phyloP scores from a whole-genome alignment of 1,140 invertebrate genomes.

The Elysia chlorotica region DNA sequence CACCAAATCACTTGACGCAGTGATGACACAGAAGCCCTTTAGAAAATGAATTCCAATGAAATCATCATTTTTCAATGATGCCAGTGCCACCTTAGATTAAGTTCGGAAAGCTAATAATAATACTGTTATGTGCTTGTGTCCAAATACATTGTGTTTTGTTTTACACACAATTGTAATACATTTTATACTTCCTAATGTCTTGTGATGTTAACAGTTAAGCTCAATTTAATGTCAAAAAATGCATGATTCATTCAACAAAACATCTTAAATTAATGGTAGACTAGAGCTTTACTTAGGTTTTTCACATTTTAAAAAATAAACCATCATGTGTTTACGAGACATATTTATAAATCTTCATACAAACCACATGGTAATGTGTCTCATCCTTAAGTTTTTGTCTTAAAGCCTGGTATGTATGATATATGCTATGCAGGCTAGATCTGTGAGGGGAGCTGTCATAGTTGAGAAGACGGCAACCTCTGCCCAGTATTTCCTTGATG shows the following conservation, averaged over 20 bases:
- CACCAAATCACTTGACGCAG: too few species aligned
- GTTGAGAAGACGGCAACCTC: conserved; percentile 8
- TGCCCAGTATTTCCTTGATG: neutral
- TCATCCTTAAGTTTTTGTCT: neutral
- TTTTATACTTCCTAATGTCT: too few species aligned
- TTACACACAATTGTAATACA: neutral
- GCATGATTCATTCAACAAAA: neutral
- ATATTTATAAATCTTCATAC: neutral
- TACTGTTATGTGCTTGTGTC: neutral
- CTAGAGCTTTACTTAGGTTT: neutral
- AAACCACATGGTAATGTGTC: neutral
- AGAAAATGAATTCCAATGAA: too few species aligned
- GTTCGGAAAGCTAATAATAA: neutral
- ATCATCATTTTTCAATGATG: too few species aligned
- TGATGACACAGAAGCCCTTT: too few species aligned
- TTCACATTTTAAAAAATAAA: neutral
- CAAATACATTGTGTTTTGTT: neutral
- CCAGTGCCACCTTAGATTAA: too few species aligned
- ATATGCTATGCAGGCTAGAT: neutral
- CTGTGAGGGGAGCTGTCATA: neutral
- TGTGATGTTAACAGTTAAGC: neutral
- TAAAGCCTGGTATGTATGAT: neutral
- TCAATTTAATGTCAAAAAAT: neutral
- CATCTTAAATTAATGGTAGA: neutral
- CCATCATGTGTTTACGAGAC: neutral